Evolutionary conservation across 1,140 invertebrate genomes (phyloP), one percentile per base, ranked within the genome.

Genomic region (Lucilia cuprina): DNA sequence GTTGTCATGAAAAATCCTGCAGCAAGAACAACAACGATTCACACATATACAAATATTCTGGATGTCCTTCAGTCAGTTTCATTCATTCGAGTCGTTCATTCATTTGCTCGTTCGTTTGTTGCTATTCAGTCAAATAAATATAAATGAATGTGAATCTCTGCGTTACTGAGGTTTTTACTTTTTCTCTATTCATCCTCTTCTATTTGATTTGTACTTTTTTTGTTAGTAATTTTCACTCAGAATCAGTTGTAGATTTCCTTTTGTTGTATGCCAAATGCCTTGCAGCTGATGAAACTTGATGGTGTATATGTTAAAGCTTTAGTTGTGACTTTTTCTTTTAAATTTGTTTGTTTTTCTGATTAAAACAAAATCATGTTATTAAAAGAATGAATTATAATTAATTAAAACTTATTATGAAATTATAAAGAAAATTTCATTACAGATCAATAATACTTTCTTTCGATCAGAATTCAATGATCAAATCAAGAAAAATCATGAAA

Each of bases 141-240:
- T 30, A 70, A 10, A 60, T 25, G 21, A 5, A 21, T 70, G n/a
- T 70, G 19, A 25, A 1, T 55, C 10, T 60, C 17, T 70, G 21
- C n/a, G 65, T 70, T 70, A 70, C 65, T 25, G 65, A 70, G 65
- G 65, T 70, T 70, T 60, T 70, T 70, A 70, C 65, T 70, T 70
- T 10, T 21, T 25, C 25, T 30, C 25, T 70, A 7, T 70, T 4
- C 65, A n/a, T 60, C 14, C n/a, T 7, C 55, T 60, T 60, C 55
- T 19, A 10, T 70, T 70, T 70, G 9, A 19, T 70, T 70, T 70
- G 5, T 30, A 3, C n/a, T n/a, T 70, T 70, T 70, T 21, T 70
- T 9, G 7, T 70, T 25, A 10, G 21, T 70, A 7, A 21, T 25
- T 21, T 21, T 70, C 65, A 21, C 19, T 21, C n/a, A 70, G 4